Evolutionary conservation across 1,140 invertebrate genomes (phyloP).

Genomic region (Eulimnadia texana): DNA sequence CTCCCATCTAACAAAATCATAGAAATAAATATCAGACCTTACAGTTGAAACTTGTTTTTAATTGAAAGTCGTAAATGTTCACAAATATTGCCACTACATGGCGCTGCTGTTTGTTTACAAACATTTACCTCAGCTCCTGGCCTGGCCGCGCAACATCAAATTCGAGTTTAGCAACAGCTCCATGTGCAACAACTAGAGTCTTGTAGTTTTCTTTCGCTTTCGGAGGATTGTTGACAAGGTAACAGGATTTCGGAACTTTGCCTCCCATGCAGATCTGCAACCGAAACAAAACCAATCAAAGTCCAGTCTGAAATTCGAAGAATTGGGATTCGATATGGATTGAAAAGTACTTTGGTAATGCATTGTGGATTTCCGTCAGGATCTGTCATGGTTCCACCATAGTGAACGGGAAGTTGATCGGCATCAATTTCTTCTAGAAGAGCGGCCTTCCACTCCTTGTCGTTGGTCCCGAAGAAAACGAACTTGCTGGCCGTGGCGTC

Average conservation of each 20-base stretch:
- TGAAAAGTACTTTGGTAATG: slow-evolving; percentile 10
- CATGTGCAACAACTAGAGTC: slow-evolving; percentile 51
- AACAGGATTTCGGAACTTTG: slow-evolving; percentile 59
- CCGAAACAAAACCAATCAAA: too few relatives aligned
- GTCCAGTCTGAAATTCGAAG: too few relatives aligned
- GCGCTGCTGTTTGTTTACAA: too few relatives aligned
- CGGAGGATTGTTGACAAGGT: slow-evolving; percentile 34
- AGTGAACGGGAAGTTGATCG: slow-evolving; percentile 41
- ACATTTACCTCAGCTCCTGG: slow-evolving; percentile 45
- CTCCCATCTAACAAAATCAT: slow-evolving; percentile 54
- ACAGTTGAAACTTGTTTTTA: too few relatives aligned
- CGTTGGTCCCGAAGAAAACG: slow-evolving; percentile 59
- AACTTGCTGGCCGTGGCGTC: slow-evolving; percentile 83
- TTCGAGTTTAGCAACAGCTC: slow-evolving; percentile 52
- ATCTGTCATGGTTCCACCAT: slow-evolving; percentile 31
- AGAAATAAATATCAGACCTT: neutral
- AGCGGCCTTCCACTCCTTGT: slow-evolving; percentile 56
- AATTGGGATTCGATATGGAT: too few relatives aligned
- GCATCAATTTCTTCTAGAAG: slow-evolving; percentile 48
- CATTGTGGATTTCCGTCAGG: slow-evolving; percentile 25
- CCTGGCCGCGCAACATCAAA: slow-evolving; percentile 43
- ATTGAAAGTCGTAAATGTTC: too few relatives aligned
- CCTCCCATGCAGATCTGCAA: slow-evolving; percentile 55
- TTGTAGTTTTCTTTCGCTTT: slow-evolving; percentile 38
- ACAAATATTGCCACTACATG: too few relatives aligned